Evolutionary conservation across 2,113 vertebrate species (phyloP).

Genomic region (Thamnaconus septentrionalis): DNA sequence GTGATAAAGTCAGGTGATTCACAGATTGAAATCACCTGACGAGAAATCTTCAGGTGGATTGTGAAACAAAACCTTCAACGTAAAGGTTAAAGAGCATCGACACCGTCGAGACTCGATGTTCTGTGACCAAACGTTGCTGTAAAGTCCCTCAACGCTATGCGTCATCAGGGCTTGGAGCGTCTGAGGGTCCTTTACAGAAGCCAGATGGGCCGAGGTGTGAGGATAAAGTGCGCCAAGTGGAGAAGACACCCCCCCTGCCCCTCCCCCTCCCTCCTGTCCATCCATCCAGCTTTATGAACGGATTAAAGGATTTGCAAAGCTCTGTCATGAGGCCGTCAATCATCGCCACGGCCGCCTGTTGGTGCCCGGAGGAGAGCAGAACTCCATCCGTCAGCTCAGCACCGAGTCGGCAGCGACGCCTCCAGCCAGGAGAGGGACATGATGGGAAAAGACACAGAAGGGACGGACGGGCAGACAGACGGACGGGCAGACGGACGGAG

Average conservation of each 20-base stretch:
- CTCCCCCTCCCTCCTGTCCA: conserved; percentile 12
- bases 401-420: conserved; percentile 32
- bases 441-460: not conserved
- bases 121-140: conserved; percentile 9
- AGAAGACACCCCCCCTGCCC: no score
- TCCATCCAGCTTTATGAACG: conserved; percentile 63
- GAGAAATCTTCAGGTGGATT: no score
- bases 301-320: conserved; percentile 77
- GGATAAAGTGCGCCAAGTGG: conserved; percentile 63
- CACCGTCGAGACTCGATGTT: not conserved
- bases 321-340: conserved; percentile 73
- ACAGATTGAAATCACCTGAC: no score
- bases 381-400: conserved; percentile 59
- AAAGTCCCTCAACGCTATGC: conserved; percentile 24
- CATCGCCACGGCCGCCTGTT: conserved; percentile 55
- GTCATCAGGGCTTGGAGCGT: conserved; percentile 20
- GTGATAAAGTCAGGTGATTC: no score
- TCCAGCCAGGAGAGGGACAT: conserved; percentile 9
- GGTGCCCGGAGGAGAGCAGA: conserved; percentile 25
- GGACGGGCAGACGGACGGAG: no score
- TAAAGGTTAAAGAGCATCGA: not conserved
- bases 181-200: conserved; percentile 64
- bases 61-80: no score
- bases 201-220: conserved; percentile 58
- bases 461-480: no score